Evolutionary conservation across 2,888 invertebrate genomes (phyloP), one percentile per base, ranked within the genome.

Genomic region (Panopea generosa): DNA sequence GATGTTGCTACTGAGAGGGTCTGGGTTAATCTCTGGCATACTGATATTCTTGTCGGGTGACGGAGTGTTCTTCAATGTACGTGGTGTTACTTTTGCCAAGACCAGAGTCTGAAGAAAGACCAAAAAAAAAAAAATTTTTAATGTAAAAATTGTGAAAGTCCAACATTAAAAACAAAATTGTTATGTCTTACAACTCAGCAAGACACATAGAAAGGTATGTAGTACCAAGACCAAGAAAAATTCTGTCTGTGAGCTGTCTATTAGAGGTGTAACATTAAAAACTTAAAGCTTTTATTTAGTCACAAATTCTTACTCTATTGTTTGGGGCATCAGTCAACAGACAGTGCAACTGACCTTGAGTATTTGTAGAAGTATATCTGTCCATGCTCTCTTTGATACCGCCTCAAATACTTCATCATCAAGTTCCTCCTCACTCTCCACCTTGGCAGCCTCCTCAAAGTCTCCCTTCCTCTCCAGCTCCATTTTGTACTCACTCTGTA

Each of bases 301-400:
- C n/a, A n/a, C n/a, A n/a, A n/a, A n/a, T n/a, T n/a, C n/a, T n/a
- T n/a, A n/a, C n/a, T n/a, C n/a, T n/a, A n/a, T n/a, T n/a, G n/a
- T n/a, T n/a, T n/a, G n/a, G n/a, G n/a, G n/a, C n/a, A n/a, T n/a
- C 3, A 20, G 18, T 27, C 16, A 57, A 29, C 7, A 26, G 9
- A 24, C 33, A 33, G 4, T 33, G 33, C 4, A 33, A 33, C 53
- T 38, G 55, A 92, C 92, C 91, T 93, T 93, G 61, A 91, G 78
- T 11, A 92, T 82, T 82, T 93, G 93, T 22, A 93, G 84, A 11
- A 92, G 84, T 18, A 92, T 83, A 76, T 92, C 92, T 6, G 91
- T 89, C 93, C 93, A 93, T 29, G 92, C 90, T 52, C 91, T 82
- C 75, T 91, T 92, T 11, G 92, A 92, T 4, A 93, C 88, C 3